Percentiles rank a stretch among this genome's conserved stretches.
Conservation (phyloP, 2,113 vertebrate genomes). For the Rhea americana region DNA sequence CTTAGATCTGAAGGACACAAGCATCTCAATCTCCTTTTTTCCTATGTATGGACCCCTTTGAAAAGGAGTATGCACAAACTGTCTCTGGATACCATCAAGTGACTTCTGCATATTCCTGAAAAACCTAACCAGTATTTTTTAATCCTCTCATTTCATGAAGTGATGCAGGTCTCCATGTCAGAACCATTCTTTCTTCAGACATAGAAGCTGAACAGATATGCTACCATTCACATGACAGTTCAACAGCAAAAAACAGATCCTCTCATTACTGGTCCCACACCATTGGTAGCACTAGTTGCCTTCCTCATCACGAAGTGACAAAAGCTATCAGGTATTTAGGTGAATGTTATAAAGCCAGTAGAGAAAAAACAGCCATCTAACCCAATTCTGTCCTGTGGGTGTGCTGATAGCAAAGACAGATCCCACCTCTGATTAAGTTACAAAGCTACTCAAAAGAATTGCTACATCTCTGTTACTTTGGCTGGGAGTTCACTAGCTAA, state of each 20-base stretch:
- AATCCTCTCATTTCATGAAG: neutral
- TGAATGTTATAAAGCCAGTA: neutral
- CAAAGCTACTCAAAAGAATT: neutral
- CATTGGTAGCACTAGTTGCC: neutral
- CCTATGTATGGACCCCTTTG: neutral
- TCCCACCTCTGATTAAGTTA: neutral
- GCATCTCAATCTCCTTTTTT: neutral
- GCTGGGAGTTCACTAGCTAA: neutral
- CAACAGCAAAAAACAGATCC: neutral
- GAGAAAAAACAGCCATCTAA: neutral
- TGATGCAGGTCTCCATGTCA: neutral
- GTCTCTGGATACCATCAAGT: neutral
- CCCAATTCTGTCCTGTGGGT: neutral
- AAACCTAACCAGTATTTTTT: neutral
- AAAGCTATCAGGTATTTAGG: neutral
- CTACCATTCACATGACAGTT: neutral
- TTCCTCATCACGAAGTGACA: neutral
- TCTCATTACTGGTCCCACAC: neutral
- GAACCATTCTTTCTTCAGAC: neutral
- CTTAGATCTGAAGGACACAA: neutral
- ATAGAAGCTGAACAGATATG: neutral
- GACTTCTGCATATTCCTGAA: neutral
- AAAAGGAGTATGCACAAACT: fast-evolving
- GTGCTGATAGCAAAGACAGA: neutral
- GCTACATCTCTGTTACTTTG: neutral